Base-by-base conservation (phyloP, 2,797 vertebrate genomes). In the Clarias laeviceps region DNA sequence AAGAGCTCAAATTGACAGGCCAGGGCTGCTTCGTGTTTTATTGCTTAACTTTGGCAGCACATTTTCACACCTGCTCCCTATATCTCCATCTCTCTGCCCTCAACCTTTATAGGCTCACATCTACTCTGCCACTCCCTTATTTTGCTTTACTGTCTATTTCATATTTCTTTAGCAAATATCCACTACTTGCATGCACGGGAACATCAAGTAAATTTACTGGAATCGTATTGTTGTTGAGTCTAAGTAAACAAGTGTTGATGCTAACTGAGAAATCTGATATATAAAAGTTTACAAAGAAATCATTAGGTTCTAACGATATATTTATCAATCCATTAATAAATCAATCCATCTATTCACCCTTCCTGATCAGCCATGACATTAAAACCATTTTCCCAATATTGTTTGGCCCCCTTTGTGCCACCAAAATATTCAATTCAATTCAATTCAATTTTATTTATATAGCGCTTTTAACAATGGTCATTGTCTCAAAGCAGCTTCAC, bases 11-110 rank as follows among this genome's bases (percentile, higher is more conserved):
- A 65, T 29, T 80, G 79, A 78, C 70, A 84, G 82, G 34, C 29
- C 61, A 72, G 54, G 4, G 40, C 59, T 84, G 62, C 61, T 82
- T 82, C 22, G 5, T 68, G 40, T 84, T 84, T 82, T 80, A 81
- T 54, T 37, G n/a, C 61, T 81, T 76, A 78, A 82, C 32, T 82
- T 76, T 74, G 37, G 37, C 8, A 17, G 57, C 80, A 70, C 29
- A 65, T 70, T 70, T 81, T 62, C 83, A 62, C 79, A 87, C 82
- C 82, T 85, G 66, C 88, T 82, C 82, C 79, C 61, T 50, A 61
- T 20, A 37, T 79, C 32, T 85, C 83, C 45, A 76, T 74, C 40
- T 57, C n/a, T 83, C 56, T 27, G 22, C 66, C 40, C n/a, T 40
- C 74, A 77, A n/a, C 72, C 70, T 86, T 81, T 40, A 54, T 81